These are phyloP conservation scores for Ageneiosus marmoratus DNA, from an alignment of 2,113 vertebrate species.

Conservation along the genomic window DNA sequence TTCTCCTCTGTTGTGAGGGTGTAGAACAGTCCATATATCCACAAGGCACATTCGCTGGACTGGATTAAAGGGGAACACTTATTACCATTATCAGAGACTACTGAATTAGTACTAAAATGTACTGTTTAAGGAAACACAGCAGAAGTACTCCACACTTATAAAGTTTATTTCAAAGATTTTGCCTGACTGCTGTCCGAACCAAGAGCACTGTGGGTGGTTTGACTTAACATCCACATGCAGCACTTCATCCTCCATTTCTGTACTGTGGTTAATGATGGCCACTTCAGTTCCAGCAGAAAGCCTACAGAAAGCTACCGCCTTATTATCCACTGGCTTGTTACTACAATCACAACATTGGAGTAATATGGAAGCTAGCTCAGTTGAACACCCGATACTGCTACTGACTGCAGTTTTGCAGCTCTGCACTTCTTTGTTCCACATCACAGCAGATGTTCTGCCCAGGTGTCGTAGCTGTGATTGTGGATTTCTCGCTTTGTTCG, in stretches of 20 bases:
- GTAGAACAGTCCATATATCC: slow-evolving; percentile 42
- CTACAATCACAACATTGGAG: not conserved
- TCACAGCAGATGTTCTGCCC: not conserved
- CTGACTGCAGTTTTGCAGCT: not conserved
- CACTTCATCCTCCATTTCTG: slow-evolving; percentile 9
- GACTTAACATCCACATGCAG: slow-evolving; percentile 33
- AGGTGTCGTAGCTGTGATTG: not conserved
- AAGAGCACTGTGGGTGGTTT: not conserved
- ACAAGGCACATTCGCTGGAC: slow-evolving; percentile 48
- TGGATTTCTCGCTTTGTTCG: not conserved
- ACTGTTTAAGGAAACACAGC: not conserved
- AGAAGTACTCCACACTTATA: not conserved
- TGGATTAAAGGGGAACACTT: slow-evolving; percentile 28
- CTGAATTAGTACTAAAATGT: not conserved
- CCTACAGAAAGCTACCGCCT: not conserved
- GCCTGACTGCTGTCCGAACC: slow-evolving; percentile 19
- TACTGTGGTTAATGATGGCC: slow-evolving; percentile 26
- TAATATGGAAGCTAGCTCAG: not conserved
- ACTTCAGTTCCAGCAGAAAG: not conserved
- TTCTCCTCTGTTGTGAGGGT: slow-evolving; percentile 30
- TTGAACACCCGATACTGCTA: not conserved
- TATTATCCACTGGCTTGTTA: not conserved
- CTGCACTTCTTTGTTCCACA: not conserved
- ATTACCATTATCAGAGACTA: not conserved
- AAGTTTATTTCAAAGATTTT: not conserved